These are phyloP conservation scores for Ammodytes marinus DNA, from an alignment of 2,113 vertebrate genomes.

Conservation along the genomic window DNA sequence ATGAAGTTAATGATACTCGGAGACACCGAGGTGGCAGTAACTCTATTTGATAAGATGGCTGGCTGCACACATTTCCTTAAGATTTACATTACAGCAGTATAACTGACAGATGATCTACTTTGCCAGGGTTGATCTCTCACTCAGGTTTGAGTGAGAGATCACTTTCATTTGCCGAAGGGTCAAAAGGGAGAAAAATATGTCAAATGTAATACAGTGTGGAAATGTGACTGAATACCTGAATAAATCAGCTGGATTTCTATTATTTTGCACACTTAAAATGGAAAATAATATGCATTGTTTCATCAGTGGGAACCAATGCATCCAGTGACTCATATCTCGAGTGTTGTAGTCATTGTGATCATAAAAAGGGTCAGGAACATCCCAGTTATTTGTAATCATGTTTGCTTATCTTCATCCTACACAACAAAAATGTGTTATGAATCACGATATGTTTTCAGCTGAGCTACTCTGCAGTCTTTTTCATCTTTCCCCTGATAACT, in stretches of 20 bases:
- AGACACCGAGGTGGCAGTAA: slow-evolving; percentile 4
- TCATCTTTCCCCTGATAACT: neutral
- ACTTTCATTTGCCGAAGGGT: too few relatives aligned
- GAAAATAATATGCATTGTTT: neutral
- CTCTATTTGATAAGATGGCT: slow-evolving; percentile 19
- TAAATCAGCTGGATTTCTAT: neutral
- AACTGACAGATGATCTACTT: slow-evolving; percentile 2
- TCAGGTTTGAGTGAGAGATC: neutral
- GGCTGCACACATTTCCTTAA: slow-evolving; percentile 7
- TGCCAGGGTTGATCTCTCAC: slow-evolving; percentile 3
- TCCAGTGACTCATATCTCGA: neutral
- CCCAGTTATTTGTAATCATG: neutral
- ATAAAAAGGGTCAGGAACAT: neutral
- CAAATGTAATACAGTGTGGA: neutral
- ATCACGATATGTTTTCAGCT: neutral
- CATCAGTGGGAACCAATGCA: neutral
- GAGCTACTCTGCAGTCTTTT: neutral
- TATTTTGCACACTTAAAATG: neutral
- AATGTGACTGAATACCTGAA: neutral
- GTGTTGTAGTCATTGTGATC: neutral
- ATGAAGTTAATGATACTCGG: slow-evolving; percentile 3
- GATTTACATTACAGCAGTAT: slow-evolving; percentile 18
- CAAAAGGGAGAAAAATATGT: neutral
- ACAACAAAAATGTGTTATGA: neutral
- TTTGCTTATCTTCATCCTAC: neutral